Evolutionary conservation across 2,888 invertebrate genomes (phyloP).

Genomic region (Amiota minor): DNA sequence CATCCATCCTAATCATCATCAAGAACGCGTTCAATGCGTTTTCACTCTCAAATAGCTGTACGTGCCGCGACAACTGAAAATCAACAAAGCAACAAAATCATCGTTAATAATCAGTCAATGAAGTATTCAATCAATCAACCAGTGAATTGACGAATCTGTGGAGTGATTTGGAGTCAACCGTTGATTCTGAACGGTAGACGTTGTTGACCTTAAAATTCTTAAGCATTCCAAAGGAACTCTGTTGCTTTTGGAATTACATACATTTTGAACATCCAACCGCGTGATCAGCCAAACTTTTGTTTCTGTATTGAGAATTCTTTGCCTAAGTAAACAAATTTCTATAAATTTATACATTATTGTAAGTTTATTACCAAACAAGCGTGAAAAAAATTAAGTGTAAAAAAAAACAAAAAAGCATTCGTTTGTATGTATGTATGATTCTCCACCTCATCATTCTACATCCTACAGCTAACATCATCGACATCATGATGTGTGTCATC

Average conservation of each 20-base stretch:
- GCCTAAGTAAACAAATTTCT: no score
- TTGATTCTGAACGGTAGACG: not conserved
- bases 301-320: no score
- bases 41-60: conserved; percentile 34
- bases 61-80: conserved; percentile 20
- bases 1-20: not conserved
- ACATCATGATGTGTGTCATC: not conserved
- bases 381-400: not conserved
- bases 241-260: no score
- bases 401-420: not conserved
- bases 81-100: conserved; percentile 41
- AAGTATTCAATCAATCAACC: conserved; percentile 35
- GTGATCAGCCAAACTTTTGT: no score
- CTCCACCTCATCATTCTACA: not conserved
- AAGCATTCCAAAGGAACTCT: not conserved
- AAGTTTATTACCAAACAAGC: no score
- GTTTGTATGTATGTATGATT: not conserved
- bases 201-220: conserved; percentile 28
- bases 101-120: conserved; percentile 57
- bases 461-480: not conserved
- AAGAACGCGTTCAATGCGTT: not conserved
- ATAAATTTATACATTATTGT: no score
- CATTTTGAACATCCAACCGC: no score
- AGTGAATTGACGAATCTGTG: conserved; percentile 44
- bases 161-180: conserved; percentile 45